Evolutionary conservation across 2,113 vertebrate species (phyloP).

Genomic region (Clinocottus analis): DNA sequence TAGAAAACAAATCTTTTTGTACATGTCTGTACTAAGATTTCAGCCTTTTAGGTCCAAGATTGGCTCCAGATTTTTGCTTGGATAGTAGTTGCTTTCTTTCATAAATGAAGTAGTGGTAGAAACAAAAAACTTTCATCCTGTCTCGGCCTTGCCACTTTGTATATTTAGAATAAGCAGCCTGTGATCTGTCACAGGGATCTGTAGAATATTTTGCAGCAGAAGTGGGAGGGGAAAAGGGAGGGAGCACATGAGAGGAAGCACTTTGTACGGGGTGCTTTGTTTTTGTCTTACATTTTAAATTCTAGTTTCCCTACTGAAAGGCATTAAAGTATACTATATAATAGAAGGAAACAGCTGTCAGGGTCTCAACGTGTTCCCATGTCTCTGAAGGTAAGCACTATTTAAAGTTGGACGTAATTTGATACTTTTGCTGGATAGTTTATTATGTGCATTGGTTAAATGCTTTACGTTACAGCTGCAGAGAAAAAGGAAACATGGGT

Average conservation of each 20-base stretch:
- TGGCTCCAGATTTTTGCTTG: neutral
- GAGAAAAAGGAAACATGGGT: neutral
- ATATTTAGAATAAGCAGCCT: conserved; percentile 22
- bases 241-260: conserved; percentile 47
- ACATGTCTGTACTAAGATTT: neutral
- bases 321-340: neutral
- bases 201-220: conserved; percentile 31
- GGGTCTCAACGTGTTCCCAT: conserved; percentile 59
- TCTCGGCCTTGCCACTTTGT: conserved; percentile 1
- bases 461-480: conserved; percentile 6
- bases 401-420: conserved; percentile 27
- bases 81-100: neutral
- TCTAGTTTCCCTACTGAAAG: neutral
- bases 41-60: neutral
- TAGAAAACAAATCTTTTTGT: neutral
- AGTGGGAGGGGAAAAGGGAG: conserved; percentile 61
- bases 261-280: conserved; percentile 5
- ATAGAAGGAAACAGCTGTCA: conserved; percentile 74
- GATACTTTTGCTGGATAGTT: conserved; percentile 29
- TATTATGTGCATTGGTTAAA: conserved; percentile 29
- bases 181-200: conserved; percentile 42
- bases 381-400: conserved; percentile 72
- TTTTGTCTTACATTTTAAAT: conserved; percentile 30
- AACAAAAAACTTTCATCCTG: neutral
- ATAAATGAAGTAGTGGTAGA: neutral